Base-by-base conservation (phyloP, 2,797 vertebrate genomes). In the Pogoniulus pusillus region DNA sequence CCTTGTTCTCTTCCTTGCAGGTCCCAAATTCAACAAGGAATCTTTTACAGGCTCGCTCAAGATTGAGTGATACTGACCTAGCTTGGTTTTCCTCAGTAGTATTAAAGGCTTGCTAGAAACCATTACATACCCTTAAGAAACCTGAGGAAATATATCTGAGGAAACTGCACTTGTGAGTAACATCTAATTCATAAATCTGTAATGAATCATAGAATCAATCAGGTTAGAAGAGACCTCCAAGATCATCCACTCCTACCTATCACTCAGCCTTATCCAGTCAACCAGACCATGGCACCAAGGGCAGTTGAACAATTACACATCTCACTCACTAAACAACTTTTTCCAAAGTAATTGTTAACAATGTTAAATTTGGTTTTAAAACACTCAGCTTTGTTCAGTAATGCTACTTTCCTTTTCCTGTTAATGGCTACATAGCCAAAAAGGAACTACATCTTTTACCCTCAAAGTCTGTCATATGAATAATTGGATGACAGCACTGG, bases 141-240 rank as follows among this genome's bases (percentile, higher is more conserved):
- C 32, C 59, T 62, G 77, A 84, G 85, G 86, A 86, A 91, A 93
- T 95, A 90, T 85, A 91, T 73, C 35, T 83, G 59, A 94, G 75
- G 87, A 85, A 96, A 84, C 54, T 70, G 78, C 85, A 94, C 51
- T 87, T 82, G 16, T 93, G 93, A 92, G 95, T 83, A 94, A 95
- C 96, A 92, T 83, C 85, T 79, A 91, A 91, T 72, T 92, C 60
- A 60, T 34, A 79, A 82, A 57, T 70, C 64, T 76, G 64, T 75
- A 82, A 30, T 10, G 12, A n/a, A n/a, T n/a, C n/a, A n/a, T n/a
- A n/a, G n/a, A n/a, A n/a, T n/a, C n/a, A n/a, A n/a, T n/a, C n/a
- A n/a, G n/a, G n/a, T n/a, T n/a, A n/a, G n/a, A n/a, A n/a, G n/a
- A n/a, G n/a, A n/a, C n/a, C n/a, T n/a, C n/a, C n/a, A n/a, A n/a